A percentile compares a stretch with the other conserved stretches of the same genome.
Evolutionary conservation across 1,140 invertebrate species (phyloP).

Genomic region (Dreissena rostriformis): DNA sequence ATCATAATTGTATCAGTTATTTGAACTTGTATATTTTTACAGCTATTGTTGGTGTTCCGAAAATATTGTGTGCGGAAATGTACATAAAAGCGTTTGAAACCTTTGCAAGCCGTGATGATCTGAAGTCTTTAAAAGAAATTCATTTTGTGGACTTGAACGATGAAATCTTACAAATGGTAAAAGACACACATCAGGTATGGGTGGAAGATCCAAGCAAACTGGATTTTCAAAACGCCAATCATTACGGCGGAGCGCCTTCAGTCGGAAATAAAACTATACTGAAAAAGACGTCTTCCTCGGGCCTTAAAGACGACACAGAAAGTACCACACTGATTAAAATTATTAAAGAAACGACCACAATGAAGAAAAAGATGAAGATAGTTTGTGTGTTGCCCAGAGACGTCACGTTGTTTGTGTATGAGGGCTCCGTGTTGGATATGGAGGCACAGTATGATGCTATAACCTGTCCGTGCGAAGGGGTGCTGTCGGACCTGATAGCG

Average conservation of each 20-base stretch:
- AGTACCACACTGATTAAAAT: neutral
- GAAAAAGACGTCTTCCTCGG: neutral
- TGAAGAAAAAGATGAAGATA: neutral
- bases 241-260: neutral
- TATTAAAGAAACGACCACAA: neutral
- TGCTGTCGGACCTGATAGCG: neutral
- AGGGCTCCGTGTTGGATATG: neutral
- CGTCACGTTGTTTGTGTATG: neutral
- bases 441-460: neutral
- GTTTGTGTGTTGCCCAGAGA: neutral
- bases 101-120: neutral
- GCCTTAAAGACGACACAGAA: neutral
- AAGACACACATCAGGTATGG: constrained; percentile 26
- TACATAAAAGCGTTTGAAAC: constrained; percentile 37
- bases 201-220: neutral
- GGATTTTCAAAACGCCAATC: constrained; percentile 12
- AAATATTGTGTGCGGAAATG: constrained; percentile 51
- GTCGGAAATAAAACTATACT: neutral
- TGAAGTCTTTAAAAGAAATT: constrained; percentile 35
- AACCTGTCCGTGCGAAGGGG: neutral
- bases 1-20: too few species aligned
- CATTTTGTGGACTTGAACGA: constrained; percentile 62
- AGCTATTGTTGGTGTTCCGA: constrained; percentile 35
- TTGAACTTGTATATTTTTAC: neutral
- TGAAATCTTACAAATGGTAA: constrained; percentile 52